phyloP scores from a whole-genome alignment of 2,888 invertebrate genomes.

The Cheilosia impressa region DNA sequence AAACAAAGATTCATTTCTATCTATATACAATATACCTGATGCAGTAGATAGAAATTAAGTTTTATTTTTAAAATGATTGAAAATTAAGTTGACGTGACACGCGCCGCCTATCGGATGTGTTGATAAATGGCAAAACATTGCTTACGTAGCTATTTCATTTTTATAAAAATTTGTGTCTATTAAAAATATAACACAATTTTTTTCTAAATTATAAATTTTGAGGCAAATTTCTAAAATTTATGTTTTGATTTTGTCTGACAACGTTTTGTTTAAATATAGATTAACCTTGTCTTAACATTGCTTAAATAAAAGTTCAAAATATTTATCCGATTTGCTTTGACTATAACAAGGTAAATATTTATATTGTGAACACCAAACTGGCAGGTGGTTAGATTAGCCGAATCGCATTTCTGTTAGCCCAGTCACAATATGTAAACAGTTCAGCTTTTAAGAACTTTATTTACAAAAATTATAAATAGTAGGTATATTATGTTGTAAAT shows the following conservation, averaged over 20 bases:
- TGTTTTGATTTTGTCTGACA: neutral
- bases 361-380: constrained; percentile 5
- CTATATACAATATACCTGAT: too few species aligned
- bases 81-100: neutral
- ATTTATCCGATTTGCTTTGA: constrained; percentile 15
- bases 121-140: neutral
- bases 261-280: neutral
- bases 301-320: constrained; percentile 20
- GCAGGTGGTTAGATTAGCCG: constrained; percentile 52
- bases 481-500: neutral
- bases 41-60: too few species aligned
- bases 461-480: constrained; percentile 38
- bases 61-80: neutral
- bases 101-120: neutral
- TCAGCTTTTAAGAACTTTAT: constrained; percentile 28
- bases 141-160: neutral
- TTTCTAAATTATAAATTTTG: too few species aligned
- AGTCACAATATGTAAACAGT: constrained; percentile 52
- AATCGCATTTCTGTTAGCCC: constrained; percentile 64
- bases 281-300: constrained; percentile 7
- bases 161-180: neutral
- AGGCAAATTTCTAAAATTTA: neutral
- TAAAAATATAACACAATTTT: too few species aligned
- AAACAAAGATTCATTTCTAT: too few species aligned
- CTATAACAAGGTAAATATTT: constrained; percentile 23